These are phyloP conservation scores for Luehdorfia chinensis DNA, from an alignment of 1,140 invertebrate genomes.

Conservation along the genomic window DNA sequence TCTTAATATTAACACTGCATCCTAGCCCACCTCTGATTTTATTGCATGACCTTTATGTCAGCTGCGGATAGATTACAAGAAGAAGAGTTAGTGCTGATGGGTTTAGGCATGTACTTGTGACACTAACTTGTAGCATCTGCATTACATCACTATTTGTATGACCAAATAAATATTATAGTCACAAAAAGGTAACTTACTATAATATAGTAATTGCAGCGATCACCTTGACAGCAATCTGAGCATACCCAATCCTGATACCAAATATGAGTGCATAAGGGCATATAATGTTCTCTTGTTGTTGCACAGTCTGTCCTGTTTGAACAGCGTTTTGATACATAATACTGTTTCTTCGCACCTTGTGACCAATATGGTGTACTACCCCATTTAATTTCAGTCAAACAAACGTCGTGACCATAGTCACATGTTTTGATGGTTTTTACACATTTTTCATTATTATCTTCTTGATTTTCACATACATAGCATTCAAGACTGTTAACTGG, in stretches of 20 bases:
- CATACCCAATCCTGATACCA: constrained; percentile 99
- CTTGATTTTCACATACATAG: constrained; percentile 95
- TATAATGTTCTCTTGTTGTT: constrained; percentile 80
- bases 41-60: too few species aligned
- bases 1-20: too few species aligned
- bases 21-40: too few species aligned
- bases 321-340: constrained; percentile 95
- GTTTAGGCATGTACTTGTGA: too few species aligned
- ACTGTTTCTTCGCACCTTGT: constrained; percentile 94
- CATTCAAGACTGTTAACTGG: constrained; percentile 89
- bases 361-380: constrained; percentile 97
- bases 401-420: constrained; percentile 90
- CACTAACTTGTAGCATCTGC: too few species aligned
- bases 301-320: constrained; percentile 89
- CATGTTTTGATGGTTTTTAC: constrained; percentile 94
- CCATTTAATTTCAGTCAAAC: constrained; percentile 93
- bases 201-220: constrained; percentile 97
- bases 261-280: constrained; percentile 92
- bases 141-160: too few species aligned
- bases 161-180: too few species aligned
- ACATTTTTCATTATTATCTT: constrained; percentile 96
- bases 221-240: constrained; percentile 97
- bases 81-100: too few species aligned
- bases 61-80: too few species aligned
- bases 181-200: constrained; percentile 85